A percentile compares a stretch with the other conserved stretches of the same genome.
phyloP scores from a whole-genome alignment of 37 sponge, comb jelly and placozoan species.

The Tethya wilhelma region DNA sequence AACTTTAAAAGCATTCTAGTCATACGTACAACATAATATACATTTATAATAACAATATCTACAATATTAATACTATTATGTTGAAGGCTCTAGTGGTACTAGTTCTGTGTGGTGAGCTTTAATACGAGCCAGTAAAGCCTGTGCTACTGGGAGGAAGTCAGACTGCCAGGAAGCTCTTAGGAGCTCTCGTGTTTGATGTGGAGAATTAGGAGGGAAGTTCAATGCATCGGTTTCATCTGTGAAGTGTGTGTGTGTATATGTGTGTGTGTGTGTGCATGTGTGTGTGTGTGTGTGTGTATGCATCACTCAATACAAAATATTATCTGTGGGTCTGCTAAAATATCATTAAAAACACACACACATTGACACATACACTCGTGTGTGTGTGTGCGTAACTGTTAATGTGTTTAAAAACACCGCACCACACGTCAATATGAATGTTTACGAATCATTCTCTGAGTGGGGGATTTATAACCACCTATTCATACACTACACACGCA shows the following conservation, averaged over 20 bases:
- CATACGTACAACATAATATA: background rate
- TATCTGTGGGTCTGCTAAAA: too few relatives aligned
- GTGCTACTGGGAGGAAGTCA: slow-evolving; percentile 79
- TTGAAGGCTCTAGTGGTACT: slow-evolving; percentile 21
- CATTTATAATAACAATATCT: background rate
- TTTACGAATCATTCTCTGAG: too few relatives aligned
- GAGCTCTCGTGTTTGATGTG: too few relatives aligned
- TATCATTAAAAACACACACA: too few relatives aligned
- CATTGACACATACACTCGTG: too few relatives aligned
- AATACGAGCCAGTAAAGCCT: slow-evolving; percentile 48
- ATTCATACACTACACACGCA: too few relatives aligned
- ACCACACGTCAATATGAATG: too few relatives aligned
- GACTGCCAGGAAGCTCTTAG: slow-evolving; percentile 54
- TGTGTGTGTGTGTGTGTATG: background rate
- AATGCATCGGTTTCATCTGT: background rate
- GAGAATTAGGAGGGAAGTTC: too few relatives aligned
- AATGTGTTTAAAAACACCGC: too few relatives aligned
- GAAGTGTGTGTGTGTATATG: slow-evolving; percentile 10
- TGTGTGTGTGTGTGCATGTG: background rate
- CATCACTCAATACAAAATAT: too few relatives aligned
- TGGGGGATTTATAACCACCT: too few relatives aligned
- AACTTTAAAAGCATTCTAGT: background rate
- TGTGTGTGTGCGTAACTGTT: too few relatives aligned
- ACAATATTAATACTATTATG: background rate
- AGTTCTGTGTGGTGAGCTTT: slow-evolving; percentile 24